A percentile compares a stretch with the other conserved stretches of the same genome.
Evolutionary conservation across 2,113 vertebrate genomes (phyloP).

Genomic region (Pelmatolapia mariae): DNA sequence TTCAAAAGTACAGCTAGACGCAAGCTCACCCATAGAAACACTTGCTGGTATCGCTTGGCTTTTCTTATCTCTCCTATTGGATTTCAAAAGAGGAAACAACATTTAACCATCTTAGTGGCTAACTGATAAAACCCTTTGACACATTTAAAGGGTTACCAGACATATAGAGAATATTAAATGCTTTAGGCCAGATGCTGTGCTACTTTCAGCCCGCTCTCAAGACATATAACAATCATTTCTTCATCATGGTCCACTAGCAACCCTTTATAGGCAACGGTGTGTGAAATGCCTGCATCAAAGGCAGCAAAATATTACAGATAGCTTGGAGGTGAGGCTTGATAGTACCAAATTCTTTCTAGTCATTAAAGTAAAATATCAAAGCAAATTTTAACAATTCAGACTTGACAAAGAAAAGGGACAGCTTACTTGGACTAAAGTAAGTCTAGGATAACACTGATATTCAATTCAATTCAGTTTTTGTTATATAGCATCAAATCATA

Average conservation of each 20-base stretch:
- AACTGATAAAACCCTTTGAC: conserved; percentile 14
- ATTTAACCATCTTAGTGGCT: conserved; percentile 26
- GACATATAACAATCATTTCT: neutral
- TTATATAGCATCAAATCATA: neutral
- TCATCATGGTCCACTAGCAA: neutral
- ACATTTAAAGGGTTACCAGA: conserved; percentile 20
- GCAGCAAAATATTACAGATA: neutral
- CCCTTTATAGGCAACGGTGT: neutral
- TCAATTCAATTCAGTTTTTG: neutral
- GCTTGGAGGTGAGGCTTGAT: neutral
- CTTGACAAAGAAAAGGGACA: neutral
- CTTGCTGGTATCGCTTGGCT: conserved; percentile 8
- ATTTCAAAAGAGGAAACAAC: conserved; percentile 25
- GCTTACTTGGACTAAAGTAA: neutral
- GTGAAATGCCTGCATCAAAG: conserved; percentile 27
- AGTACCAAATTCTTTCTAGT: neutral
- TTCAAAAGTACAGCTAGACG: neutral
- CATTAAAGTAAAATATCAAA: neutral
- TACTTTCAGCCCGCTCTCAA: neutral
- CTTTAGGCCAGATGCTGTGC: neutral
- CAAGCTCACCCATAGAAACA: neutral
- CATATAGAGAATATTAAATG: conserved; percentile 6
- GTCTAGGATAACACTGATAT: neutral
- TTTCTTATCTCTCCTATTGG: conserved; percentile 35
- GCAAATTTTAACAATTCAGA: neutral